Conservation (phyloP, 2,888 invertebrate species). For the Smittia aterrima region DNA sequence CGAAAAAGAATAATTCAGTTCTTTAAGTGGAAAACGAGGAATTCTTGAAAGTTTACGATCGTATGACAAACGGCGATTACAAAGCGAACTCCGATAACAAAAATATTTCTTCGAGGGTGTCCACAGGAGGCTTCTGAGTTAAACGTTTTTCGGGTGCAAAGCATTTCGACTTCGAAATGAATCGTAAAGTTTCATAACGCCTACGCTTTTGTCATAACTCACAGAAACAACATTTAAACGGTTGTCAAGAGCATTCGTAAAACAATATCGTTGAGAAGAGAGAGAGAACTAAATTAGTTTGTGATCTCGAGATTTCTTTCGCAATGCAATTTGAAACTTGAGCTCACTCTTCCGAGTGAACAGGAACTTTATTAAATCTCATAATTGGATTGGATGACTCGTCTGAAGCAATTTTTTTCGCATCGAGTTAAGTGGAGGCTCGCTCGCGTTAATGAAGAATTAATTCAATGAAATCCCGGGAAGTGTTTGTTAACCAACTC, state of each 20-base stretch:
- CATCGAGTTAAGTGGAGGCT: neutral
- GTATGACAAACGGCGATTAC: neutral
- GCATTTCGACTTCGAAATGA: neutral
- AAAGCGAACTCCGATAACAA: neutral
- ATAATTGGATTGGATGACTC: neutral
- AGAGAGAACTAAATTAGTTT: constrained; percentile 4
- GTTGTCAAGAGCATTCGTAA: constrained; percentile 3
- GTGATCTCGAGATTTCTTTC: neutral
- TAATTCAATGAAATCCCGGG: neutral
- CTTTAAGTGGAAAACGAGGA: neutral
- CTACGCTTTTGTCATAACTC: neutral
- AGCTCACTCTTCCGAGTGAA: neutral
- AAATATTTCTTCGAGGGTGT: neutral
- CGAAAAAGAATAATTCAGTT: neutral
- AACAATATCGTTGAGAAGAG: neutral
- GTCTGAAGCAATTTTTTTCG: neutral
- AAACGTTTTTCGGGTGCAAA: neutral
- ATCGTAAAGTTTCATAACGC: constrained; percentile 2
- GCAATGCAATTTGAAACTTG: neutral
- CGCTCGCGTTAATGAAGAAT: neutral
- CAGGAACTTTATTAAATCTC: neutral
- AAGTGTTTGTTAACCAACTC: neutral
- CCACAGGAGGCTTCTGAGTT: neutral
- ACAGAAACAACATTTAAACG: neutral
- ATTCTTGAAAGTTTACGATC: neutral